phyloP scores from a whole-genome alignment of 2,888 invertebrate genomes.

The Escarpia spicata region DNA sequence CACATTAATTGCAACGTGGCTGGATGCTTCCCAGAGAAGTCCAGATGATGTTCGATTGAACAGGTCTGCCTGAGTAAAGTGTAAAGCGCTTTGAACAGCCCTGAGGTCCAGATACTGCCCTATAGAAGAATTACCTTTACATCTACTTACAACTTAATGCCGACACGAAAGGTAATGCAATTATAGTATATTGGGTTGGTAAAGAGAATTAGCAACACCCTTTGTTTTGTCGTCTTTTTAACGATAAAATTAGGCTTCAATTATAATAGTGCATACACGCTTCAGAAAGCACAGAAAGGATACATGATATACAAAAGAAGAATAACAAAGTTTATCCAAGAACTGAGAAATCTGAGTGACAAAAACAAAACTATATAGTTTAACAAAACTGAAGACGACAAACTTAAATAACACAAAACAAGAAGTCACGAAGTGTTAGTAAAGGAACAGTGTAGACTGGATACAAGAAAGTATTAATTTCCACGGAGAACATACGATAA shows the following conservation, averaged over 20 bases:
- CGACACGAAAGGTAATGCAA: too few species aligned
- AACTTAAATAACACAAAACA: neutral
- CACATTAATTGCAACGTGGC: too few species aligned
- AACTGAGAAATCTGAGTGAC: neutral
- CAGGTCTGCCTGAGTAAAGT: too few species aligned
- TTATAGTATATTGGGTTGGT: neutral
- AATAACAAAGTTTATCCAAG: neutral
- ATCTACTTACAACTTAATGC: too few species aligned
- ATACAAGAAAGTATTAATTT: neutral
- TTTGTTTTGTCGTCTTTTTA: neutral
- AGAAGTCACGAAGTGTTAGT: neutral
- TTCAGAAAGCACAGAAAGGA: neutral
- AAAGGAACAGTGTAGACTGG: neutral
- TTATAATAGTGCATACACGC: neutral
- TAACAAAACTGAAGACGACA: neutral
- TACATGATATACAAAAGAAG: neutral
- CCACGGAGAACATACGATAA: neutral
- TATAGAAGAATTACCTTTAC: too few species aligned
- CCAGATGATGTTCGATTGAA: too few species aligned
- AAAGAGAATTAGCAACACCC: neutral
- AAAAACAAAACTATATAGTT: neutral
- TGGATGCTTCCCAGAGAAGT: too few species aligned
- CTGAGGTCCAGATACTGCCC: too few species aligned
- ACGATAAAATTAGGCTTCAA: neutral
- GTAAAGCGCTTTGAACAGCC: too few species aligned